These are phyloP conservation scores for Stercorarius parasiticus DNA, from an alignment of 2,113 vertebrate genomes.

Conservation along the genomic window DNA sequence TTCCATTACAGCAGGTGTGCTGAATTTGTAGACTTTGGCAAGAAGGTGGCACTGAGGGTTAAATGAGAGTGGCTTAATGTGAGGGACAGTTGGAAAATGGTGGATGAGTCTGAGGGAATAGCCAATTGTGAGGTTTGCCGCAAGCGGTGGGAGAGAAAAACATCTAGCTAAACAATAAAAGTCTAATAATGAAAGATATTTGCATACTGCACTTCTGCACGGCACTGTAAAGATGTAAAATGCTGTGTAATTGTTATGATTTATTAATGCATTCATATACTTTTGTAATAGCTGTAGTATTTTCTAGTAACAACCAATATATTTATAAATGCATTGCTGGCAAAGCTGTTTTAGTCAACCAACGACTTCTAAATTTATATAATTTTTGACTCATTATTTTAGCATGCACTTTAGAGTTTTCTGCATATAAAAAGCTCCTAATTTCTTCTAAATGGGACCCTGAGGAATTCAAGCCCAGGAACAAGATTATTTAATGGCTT, in stretches of 20 bases:
- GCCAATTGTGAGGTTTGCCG: neutral
- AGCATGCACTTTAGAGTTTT: neutral
- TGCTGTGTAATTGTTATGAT: neutral
- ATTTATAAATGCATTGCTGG: neutral
- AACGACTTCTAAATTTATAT: neutral
- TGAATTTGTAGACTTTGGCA: neutral
- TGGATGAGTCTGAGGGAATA: neutral
- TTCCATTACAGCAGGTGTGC: neutral
- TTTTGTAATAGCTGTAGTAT: neutral
- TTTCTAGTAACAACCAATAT: neutral
- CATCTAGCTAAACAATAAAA: neutral
- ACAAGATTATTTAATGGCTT: slow-evolving; percentile 13
- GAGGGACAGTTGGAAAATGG: neutral
- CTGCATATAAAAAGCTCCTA: slow-evolving; percentile 2
- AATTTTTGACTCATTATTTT: neutral
- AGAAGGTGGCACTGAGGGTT: neutral
- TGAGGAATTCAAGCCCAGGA: neutral
- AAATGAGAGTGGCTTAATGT: neutral
- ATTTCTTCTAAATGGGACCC: slow-evolving; percentile 30
- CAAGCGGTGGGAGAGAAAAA: neutral
- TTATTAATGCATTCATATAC: neutral
- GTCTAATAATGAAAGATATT: neutral
- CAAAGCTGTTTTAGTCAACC: neutral
- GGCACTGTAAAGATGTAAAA: neutral
- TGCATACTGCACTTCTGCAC: neutral